These are phyloP conservation scores for Synanceia verrucosa DNA, from an alignment of 2,797 vertebrate species.

Conservation along the genomic window DNA sequence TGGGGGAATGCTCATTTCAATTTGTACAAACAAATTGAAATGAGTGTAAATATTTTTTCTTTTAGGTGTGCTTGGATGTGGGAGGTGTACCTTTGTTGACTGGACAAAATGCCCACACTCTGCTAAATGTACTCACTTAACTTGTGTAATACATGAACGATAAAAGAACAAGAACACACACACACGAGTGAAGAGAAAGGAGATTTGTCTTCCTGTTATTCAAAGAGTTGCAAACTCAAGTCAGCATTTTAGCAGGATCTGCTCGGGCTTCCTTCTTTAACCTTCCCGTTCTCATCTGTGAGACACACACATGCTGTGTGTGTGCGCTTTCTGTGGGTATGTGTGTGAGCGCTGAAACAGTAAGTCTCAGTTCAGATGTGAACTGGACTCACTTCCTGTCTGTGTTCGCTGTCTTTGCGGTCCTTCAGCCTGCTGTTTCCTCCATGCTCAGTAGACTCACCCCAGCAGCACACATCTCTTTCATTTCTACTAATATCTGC, in stretches of 20 bases:
- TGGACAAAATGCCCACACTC: constrained; percentile 15
- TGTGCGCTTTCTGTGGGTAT: not conserved
- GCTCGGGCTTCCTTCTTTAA: constrained; percentile 72
- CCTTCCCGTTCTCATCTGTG: constrained; percentile 58
- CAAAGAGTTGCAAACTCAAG: constrained; percentile 77
- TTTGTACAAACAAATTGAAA: not conserved
- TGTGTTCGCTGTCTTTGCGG: constrained; percentile 68
- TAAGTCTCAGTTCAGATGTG: constrained; percentile 76
- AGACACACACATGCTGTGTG: not conserved
- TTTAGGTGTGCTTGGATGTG: constrained; percentile 32
- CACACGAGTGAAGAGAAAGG: constrained; percentile 43
- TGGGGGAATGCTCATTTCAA: no score
- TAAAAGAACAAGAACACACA: constrained; percentile 15
- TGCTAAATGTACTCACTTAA: constrained; percentile 12
- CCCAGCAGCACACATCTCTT: not conserved
- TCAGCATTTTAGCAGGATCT: constrained; percentile 81
- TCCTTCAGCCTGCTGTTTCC: constrained; percentile 69
- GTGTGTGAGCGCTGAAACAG: constrained; percentile 40
- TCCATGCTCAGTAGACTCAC: constrained; percentile 40
- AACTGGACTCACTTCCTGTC: constrained; percentile 79
- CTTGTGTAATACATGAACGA: not conserved
- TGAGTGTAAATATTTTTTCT: not conserved
- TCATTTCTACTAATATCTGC: not conserved
- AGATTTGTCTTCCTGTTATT: constrained; percentile 83
- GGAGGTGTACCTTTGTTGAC: constrained; percentile 18